Percentiles rank a stretch among this genome's conserved stretches.
phyloP scores from a whole-genome alignment of 2,113 vertebrate species.

The Malurus melanocephalus region DNA sequence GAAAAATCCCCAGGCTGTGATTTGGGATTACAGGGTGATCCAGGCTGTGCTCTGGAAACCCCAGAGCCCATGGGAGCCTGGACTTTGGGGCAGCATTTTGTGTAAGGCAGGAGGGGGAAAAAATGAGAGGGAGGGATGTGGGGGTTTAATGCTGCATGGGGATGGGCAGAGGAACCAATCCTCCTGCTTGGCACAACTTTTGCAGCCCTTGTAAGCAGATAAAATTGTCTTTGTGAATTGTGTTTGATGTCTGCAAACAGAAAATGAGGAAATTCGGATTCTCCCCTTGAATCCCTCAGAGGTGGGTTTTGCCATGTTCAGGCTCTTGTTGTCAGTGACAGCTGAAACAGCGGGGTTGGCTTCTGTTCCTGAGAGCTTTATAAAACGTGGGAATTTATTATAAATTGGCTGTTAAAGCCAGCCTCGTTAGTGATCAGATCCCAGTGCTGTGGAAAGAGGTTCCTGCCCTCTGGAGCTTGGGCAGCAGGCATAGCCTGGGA shows the following conservation, averaged over 20 bases:
- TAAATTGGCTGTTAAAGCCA: background rate
- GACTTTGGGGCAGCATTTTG: background rate
- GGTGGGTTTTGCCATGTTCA: background rate
- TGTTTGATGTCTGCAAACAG: background rate
- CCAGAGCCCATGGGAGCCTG: fast-evolving
- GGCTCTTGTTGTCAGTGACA: background rate
- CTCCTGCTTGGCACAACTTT: background rate
- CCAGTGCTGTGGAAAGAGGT: background rate
- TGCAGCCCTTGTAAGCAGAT: background rate
- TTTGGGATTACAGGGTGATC: background rate
- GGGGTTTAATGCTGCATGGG: background rate
- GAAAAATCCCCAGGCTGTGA: background rate
- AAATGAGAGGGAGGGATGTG: background rate
- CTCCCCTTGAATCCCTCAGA: background rate
- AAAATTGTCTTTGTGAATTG: background rate
- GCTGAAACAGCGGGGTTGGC: fast-evolving
- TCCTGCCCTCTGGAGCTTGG: background rate
- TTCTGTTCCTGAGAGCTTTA: background rate
- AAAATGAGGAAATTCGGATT: background rate
- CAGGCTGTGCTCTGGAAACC: background rate
- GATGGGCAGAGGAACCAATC: background rate
- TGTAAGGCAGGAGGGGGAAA: background rate
- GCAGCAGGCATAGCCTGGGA: background rate
- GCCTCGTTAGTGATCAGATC: background rate
- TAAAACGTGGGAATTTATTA: background rate